Evolutionary conservation across 2,113 vertebrate species (phyloP).

Genomic region (Tapirus terrestris): DNA sequence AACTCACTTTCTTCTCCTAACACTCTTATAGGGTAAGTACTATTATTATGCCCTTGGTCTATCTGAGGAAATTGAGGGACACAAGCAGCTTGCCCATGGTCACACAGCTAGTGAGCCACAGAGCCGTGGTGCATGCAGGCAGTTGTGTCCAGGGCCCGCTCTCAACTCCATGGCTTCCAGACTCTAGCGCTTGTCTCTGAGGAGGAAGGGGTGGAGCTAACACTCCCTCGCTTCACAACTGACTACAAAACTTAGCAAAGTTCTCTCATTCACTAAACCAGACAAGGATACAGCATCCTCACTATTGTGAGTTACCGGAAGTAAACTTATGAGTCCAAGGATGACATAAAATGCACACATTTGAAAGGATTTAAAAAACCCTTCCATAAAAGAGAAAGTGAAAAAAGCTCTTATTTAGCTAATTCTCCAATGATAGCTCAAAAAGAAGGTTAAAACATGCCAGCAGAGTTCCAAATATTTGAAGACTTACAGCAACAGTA

Average conservation of each 20-base stretch:
- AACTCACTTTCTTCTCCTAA: background rate
- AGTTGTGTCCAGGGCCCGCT: background rate
- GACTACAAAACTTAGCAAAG: background rate
- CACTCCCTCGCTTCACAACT: background rate
- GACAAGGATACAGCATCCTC: background rate
- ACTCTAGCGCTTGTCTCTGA: background rate
- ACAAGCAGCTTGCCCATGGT: background rate
- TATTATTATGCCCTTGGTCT: background rate
- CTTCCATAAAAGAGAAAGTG: background rate
- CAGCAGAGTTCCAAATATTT: background rate
- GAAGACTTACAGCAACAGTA: background rate
- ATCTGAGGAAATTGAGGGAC: background rate
- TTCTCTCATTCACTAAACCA: background rate
- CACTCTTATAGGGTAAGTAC: background rate
- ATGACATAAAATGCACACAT: background rate
- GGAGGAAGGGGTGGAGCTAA: background rate
- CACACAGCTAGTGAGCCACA: background rate
- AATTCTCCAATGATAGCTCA: background rate
- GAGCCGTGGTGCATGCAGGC: background rate
- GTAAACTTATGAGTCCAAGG: background rate
- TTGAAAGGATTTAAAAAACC: background rate
- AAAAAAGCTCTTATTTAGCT: background rate
- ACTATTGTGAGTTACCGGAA: background rate
- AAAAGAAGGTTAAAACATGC: background rate
- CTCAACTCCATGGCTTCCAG: rapidly evolving